These are phyloP conservation scores for Cotesia chilonis DNA, from an alignment of 1,140 invertebrate genomes.

Conservation along the genomic window DNA sequence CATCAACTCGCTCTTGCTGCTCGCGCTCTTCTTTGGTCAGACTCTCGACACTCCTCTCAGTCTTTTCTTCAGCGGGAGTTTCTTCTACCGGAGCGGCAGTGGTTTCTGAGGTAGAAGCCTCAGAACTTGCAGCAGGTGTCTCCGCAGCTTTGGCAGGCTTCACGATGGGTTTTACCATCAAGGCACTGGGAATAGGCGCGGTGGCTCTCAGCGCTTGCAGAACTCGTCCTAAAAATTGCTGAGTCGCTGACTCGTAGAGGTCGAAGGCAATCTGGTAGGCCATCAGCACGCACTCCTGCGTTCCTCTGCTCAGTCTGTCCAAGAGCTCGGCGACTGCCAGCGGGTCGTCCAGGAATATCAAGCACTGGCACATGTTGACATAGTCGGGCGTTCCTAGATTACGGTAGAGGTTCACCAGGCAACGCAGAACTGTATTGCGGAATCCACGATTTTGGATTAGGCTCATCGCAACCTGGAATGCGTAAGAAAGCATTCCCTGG, in stretches of 20 bases:
- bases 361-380: constrained; percentile 95
- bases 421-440: constrained; percentile 86
- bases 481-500: constrained; percentile 90
- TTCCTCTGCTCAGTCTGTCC: constrained; percentile 84
- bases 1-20: constrained; percentile 86
- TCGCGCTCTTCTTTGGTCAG: constrained; percentile 83
- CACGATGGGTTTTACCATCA: constrained; percentile 72
- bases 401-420: constrained; percentile 89
- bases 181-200: constrained; percentile 83
- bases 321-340: constrained; percentile 89
- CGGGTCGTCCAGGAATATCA: constrained; percentile 96
- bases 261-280: constrained; percentile 99
- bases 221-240: constrained; percentile 93
- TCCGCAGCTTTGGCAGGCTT: constrained; percentile 68
- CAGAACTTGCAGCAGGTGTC: constrained; percentile 29
- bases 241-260: constrained; percentile 98
- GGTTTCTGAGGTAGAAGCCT: constrained; percentile 48
- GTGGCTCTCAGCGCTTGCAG: constrained; percentile 82
- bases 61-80: constrained; percentile 63
- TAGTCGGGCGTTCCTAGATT: constrained; percentile 90
- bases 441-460: constrained; percentile 93
- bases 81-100: constrained; percentile 46
- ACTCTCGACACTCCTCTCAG: constrained; percentile 62
- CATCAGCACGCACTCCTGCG: constrained; percentile 82
- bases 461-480: constrained; percentile 95